Evolutionary conservation across 2,797 vertebrate species (phyloP).

Genomic region (Adelosebastes latens): DNA sequence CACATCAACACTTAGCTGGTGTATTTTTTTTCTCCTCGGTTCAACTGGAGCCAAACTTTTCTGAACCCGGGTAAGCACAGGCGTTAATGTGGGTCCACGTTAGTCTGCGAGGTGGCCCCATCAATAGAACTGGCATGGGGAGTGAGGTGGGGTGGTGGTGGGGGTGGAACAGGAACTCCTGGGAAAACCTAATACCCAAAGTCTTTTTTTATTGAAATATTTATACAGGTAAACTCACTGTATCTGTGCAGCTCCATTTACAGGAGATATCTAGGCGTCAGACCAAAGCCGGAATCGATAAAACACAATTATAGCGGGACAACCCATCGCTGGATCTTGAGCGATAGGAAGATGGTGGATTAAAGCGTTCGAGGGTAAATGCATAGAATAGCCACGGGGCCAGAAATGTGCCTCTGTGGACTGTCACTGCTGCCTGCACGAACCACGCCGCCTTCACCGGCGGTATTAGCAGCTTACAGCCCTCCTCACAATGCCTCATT

Average conservation of each 20-base stretch:
- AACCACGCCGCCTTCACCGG: slow-evolving; percentile 31
- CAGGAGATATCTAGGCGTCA: slow-evolving; percentile 67
- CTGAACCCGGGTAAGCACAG: slow-evolving; percentile 36
- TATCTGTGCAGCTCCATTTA: slow-evolving; percentile 75
- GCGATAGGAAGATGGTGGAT: slow-evolving; percentile 69
- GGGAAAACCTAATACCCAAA: slow-evolving; percentile 55
- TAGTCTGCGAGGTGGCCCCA: slow-evolving; percentile 42
- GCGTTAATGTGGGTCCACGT: slow-evolving; percentile 55
- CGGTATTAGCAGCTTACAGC: slow-evolving; percentile 45
- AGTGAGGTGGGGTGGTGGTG: neutral
- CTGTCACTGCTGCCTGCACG: slow-evolving; percentile 17
- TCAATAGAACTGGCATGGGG: slow-evolving; percentile 47
- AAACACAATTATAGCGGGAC: slow-evolving; percentile 78
- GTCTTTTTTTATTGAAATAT: slow-evolving; percentile 76
- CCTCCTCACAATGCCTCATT: slow-evolving; percentile 46
- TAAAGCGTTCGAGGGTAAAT: slow-evolving; percentile 62
- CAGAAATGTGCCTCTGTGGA: slow-evolving; percentile 42
- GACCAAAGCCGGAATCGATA: slow-evolving; percentile 76
- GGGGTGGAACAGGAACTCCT: slow-evolving; percentile 45
- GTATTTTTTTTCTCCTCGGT: slow-evolving; percentile 22
- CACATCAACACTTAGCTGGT: slow-evolving; percentile 50
- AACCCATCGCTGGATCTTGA: slow-evolving; percentile 63
- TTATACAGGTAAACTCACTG: slow-evolving; percentile 75
- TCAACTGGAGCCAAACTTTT: slow-evolving; percentile 39
- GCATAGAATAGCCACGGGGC: slow-evolving; percentile 38